Base-by-base conservation (phyloP, 2,113 vertebrate genomes). In the Orcinus orca region DNA sequence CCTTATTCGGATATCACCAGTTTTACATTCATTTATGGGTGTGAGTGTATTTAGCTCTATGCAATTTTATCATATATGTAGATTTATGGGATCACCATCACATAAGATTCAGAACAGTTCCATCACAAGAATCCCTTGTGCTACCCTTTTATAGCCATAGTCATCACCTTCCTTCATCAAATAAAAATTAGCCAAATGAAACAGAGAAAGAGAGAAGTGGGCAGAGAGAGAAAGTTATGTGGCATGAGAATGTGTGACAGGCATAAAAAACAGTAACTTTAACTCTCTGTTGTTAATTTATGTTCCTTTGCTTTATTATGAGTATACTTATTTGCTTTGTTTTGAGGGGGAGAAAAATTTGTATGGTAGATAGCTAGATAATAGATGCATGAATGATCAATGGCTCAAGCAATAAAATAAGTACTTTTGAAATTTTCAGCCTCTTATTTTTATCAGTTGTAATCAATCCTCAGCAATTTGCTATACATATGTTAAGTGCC, bases 401-500 rank as follows among this genome's bases (percentile, higher is more conserved):
- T 82, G 14, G 50, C 76, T 80, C 2, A 25, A 68, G 26, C 20
- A 20, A 53, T 83, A 82, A 88, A 67, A 36, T 63, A 93, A 21
- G 12, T 50, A 84, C 11, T 62, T 83, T 93, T 44, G 50, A 93
- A 60, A 31, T 63, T 93, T 94, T 97, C 77, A 85, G 62, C 31
- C 83, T 95, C 31, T 89, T 96, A 67, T 93, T 96, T 96, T 98
- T 92, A 95, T 93, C 79, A 41, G n/a, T 88, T 93, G 80, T 68
- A 96, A 97, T 91, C 84, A 93, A 77, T 96, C 92, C 79, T 86
- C 76, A 97, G 82, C 36, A 91, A 96, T 95, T 95, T 94, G 85
- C 58, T 74, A 93, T 79, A 68, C 50, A 96, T 93, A 96, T 9
- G 41, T 58, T 21, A 81, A 6, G 38, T 95, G 38, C 50, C 65